Evolutionary conservation across 23 tunicate genomes (phyloP), one percentile per base, ranked within the genome.

Genomic region (Halocynthia roretzi): DNA sequence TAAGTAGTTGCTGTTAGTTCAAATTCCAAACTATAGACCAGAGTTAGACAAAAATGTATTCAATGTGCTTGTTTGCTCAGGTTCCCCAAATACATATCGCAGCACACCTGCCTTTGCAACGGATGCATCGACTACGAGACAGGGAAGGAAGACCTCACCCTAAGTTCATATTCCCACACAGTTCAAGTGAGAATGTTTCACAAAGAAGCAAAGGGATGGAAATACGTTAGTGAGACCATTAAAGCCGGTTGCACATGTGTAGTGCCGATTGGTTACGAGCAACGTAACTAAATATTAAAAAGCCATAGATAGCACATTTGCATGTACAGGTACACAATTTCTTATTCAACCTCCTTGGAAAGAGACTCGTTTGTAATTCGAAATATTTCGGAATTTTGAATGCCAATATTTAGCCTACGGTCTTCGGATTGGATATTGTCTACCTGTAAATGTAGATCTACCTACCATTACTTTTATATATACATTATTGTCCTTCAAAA

Each of bases 81-180:
- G 62, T 74, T 74, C 5, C 78, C 78, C 20, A 74, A 22, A 56
- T 20, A 50, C 50, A 53, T 74, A 10, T 50, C 56, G 15, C 60
- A 74, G 17, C 55, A 54, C 63, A 74, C 15, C 18, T 74, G 78
- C 56, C 49, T 54, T 54, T 74, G 78, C 63, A 74, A 74, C 20
- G 78, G 78, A 7, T 74, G 78, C 22, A 74, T 74, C 22, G 56
- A 74, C 52, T 64, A 62, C 20, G 31, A 8, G 15, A 74, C 78
- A 10, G 78, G 78, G 10, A 10, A 14, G 21, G 60, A 74, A 74
- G 23, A 48, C 12, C 21, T 50, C 19, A 48, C 21, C 40, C 18
- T 67, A 12, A 21, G 5, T 11, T 67, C 71, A 67, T 67, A 21
- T 67, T 50, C 40, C 17, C 48, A 21, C 40, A 67, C 15, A n/a